Evolutionary conservation across 2,113 vertebrate species (phyloP).

Genomic region (Xenotilapia longispinis): DNA sequence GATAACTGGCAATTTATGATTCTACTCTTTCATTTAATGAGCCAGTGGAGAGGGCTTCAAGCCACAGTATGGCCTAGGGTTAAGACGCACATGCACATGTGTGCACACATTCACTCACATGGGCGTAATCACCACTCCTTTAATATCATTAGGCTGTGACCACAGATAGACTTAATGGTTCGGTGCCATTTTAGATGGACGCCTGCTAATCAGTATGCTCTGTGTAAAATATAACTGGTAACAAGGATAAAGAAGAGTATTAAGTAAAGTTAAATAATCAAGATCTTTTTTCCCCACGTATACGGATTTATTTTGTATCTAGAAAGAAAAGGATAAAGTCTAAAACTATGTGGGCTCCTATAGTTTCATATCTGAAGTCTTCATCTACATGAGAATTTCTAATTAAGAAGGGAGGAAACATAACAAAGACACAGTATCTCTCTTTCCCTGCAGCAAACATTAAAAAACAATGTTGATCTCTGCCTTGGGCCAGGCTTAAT

Average conservation of each 20-base stretch:
- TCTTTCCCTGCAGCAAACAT: slow-evolving; percentile 4
- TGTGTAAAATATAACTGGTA: not conserved
- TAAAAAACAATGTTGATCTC: slow-evolving; percentile 28
- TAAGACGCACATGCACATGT: not conserved
- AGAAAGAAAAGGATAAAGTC: not conserved
- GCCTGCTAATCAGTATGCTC: slow-evolving; percentile 14
- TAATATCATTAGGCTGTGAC: slow-evolving; percentile 31
- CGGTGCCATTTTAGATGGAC: not conserved
- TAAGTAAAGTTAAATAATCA: not conserved
- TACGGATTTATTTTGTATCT: not conserved
- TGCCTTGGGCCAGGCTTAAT: slow-evolving; percentile 28
- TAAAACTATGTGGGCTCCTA: not conserved
- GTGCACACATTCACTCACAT: not conserved
- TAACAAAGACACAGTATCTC: slow-evolving; percentile 14
- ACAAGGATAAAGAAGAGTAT: not conserved
- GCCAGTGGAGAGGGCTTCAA: slow-evolving; percentile 41
- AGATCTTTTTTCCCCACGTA: not conserved
- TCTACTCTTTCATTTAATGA: slow-evolving; percentile 64
- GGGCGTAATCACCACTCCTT: not conserved
- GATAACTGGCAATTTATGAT: slow-evolving; percentile 69
- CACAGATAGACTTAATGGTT: slow-evolving; percentile 6
- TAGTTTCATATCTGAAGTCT: not conserved
- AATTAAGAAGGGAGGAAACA: slow-evolving; percentile 27
- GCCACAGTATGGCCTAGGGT: slow-evolving; percentile 34
- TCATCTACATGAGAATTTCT: not conserved